Evolutionary conservation across 1,140 invertebrate genomes (phyloP), one percentile per base, ranked within the genome.

Genomic region (Aphidius gifuensis): DNA sequence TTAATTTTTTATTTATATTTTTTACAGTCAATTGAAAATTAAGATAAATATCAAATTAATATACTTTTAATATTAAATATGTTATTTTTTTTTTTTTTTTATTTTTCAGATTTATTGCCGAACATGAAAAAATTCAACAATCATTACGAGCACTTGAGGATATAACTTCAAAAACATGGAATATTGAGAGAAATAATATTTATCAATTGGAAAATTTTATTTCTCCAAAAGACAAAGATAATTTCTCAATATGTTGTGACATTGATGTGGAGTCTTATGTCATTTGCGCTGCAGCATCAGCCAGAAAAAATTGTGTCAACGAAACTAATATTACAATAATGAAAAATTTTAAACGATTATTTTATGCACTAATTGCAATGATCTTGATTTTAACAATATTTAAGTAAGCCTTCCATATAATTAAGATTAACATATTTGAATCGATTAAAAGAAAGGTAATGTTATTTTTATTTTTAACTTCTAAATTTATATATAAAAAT

Each of bases 251-350:
- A 49, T 32, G 9, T 51, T 51, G 65, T 32, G 66, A 74, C 48
- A 71, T 74, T 45, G 76, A 78, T 63, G 51, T 77, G 9, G 76
- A 78, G 60, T 63, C 68, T 63, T 78, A 78, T 58, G 64, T 74
- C 6, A 53, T 77, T 4, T 78, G 75, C 42, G 58, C 68, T 1
- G 71, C 73, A 9, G 76, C 76, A 21, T 61, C 72, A 8, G 60
- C 68, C 7, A 70, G 58, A 50, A 77, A 73, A 53, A 64, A 75
- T 59, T 76, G 74, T 59, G 68, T 70, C 42, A 66, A 72, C 48
- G 68, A 76, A 38, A 42, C 11, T n/a, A 72, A 68, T 59, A 49
- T 71, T 9, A 66, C 44, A 43, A 54, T 74, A n/a, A 58, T 74
- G 4, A 68, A 60, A 47, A 68, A 63, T 46, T 70, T 72, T 51